Conservation (phyloP, 1,140 invertebrate genomes). For the Ganaspis sp. region DNA sequence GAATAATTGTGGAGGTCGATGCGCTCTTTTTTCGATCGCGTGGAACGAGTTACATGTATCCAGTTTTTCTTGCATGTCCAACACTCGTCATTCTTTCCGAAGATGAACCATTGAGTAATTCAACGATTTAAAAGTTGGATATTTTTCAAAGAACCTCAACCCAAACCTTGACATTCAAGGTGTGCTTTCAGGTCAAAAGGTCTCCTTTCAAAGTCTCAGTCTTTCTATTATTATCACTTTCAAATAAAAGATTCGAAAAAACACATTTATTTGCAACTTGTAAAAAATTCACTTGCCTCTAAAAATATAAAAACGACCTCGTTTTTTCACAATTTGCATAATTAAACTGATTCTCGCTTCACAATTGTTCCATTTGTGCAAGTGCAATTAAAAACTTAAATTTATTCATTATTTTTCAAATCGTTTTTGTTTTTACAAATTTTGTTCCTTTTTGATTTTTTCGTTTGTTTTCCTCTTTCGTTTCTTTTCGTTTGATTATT, state of each 20-base stretch:
- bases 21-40: neutral
- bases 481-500: too few relatives aligned
- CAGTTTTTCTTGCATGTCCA: neutral
- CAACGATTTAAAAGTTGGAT: neutral
- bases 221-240: neutral
- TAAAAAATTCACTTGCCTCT: too few relatives aligned
- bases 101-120: neutral
- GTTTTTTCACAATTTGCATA: too few relatives aligned
- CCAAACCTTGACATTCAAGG: neutral
- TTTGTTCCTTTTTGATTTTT: too few relatives aligned
- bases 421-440: too few relatives aligned
- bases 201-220: neutral
- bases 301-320: neutral
- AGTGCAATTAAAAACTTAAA: too few relatives aligned
- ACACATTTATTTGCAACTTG: too few relatives aligned
- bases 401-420: too few relatives aligned
- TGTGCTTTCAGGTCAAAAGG: neutral
- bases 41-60: neutral
- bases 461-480: too few relatives aligned
- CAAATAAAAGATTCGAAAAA: neutral
- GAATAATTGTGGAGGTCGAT: neutral
- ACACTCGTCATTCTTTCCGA: neutral
- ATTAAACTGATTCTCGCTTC: too few relatives aligned
- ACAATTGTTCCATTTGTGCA: too few relatives aligned
- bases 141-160: slow-evolving; percentile 8